phyloP scores from a whole-genome alignment of 2,797 vertebrate species.

The Myotis myotis region DNA sequence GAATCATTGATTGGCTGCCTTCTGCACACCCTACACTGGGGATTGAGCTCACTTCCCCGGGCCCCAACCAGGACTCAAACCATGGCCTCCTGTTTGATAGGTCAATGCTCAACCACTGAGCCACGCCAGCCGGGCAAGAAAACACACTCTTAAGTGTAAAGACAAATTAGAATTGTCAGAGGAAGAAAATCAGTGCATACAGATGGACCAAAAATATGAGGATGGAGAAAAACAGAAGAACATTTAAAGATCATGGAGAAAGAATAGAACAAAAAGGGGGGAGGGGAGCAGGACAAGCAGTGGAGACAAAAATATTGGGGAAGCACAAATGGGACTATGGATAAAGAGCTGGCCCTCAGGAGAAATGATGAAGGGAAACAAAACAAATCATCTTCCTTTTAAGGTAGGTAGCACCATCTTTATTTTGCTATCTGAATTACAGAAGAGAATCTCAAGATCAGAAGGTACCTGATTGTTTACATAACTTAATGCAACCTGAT shows the following conservation, averaged over 20 bases:
- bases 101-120: too few relatives aligned
- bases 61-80: too few relatives aligned
- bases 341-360: neutral
- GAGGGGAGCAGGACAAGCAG: neutral
- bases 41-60: too few relatives aligned
- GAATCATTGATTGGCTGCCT: too few relatives aligned
- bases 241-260: neutral
- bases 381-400: neutral
- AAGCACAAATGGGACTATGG: neutral
- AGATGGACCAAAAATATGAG: neutral
- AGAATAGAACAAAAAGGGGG: neutral
- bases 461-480: neutral
- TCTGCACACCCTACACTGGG: too few relatives aligned
- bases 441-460: conserved; percentile 6
- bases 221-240: neutral
- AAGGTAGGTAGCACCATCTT: neutral
- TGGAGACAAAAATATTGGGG: neutral
- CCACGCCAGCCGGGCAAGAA: neutral
- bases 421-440: neutral
- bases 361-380: neutral
- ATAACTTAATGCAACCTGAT: neutral
- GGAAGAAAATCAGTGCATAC: neutral
- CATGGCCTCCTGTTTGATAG: too few relatives aligned
- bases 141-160: neutral
- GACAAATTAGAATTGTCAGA: neutral